Evolutionary conservation across 2,797 vertebrate genomes (phyloP).

Genomic region (Lagocephalus sceleratus): DNA sequence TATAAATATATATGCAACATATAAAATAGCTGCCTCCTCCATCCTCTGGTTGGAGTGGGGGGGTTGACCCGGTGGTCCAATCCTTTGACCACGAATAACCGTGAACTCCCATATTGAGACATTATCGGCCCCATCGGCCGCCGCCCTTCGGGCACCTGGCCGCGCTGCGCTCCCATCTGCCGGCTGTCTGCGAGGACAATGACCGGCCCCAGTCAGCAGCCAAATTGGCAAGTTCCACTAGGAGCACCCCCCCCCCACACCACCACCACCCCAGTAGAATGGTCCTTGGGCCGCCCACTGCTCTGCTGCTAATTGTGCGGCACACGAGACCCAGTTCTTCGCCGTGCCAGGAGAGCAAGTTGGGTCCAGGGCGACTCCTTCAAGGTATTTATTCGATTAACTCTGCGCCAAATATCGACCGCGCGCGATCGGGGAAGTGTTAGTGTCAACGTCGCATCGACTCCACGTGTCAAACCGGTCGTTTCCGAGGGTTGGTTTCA

Average conservation of each 20-base stretch:
- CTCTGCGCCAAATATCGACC: no score
- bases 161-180: slow-evolving; percentile 43
- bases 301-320: slow-evolving; percentile 43
- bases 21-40: no score
- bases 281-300: slow-evolving; percentile 38
- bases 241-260: no score
- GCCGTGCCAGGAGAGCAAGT: slow-evolving; percentile 7
- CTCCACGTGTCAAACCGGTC: no score
- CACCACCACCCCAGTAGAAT: slow-evolving; percentile 15
- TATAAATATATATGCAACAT: no score
- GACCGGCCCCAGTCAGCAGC: slow-evolving; percentile 28
- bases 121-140: slow-evolving; percentile 31
- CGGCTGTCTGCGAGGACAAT: slow-evolving; percentile 45
- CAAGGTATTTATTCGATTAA: no score
- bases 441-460: no score
- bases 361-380: no score
- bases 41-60: background rate
- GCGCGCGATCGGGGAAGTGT: background rate
- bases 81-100: slow-evolving; percentile 14
- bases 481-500: slow-evolving; percentile 11
- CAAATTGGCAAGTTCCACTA: slow-evolving; percentile 43
- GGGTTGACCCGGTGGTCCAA: slow-evolving; percentile 15
- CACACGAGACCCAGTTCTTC: slow-evolving; percentile 33
- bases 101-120: slow-evolving; percentile 15
- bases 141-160: slow-evolving; percentile 38